phyloP scores from a whole-genome alignment of 2,797 vertebrate genomes.

The Loriculus beryllinus region DNA sequence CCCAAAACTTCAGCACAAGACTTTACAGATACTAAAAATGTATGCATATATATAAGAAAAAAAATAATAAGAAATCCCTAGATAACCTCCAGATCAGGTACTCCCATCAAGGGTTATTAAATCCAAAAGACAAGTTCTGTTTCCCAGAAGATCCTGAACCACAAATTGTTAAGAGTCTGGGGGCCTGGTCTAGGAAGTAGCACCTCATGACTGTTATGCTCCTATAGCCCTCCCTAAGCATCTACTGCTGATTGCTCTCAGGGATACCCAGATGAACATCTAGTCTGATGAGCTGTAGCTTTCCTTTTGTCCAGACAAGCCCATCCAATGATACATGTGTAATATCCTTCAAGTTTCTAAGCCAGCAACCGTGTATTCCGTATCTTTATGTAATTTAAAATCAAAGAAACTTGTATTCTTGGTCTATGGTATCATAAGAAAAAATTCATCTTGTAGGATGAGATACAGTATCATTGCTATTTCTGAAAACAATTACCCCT shows the following conservation, averaged over 20 bases:
- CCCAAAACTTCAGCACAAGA: background rate
- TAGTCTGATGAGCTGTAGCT: background rate
- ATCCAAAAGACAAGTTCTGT: background rate
- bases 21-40: background rate
- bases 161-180: background rate
- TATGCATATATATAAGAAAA: background rate
- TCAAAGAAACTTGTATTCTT: background rate
- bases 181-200: background rate
- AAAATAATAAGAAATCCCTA: background rate
- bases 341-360: background rate
- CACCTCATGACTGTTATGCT: background rate
- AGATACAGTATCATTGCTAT: background rate
- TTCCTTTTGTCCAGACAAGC: background rate
- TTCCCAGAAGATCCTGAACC: background rate
- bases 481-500: background rate
- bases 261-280: background rate
- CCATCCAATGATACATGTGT: fast-evolving
- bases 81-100: background rate
- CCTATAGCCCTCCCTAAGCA: background rate
- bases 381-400: background rate
- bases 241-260: background rate
- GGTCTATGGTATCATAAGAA: background rate
- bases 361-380: background rate
- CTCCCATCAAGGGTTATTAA: background rate
- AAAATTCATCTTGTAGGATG: background rate